Evolutionary conservation across 64 coral and sea anemone genomes (phyloP).

Genomic region (Astreopora myriophthalma): DNA sequence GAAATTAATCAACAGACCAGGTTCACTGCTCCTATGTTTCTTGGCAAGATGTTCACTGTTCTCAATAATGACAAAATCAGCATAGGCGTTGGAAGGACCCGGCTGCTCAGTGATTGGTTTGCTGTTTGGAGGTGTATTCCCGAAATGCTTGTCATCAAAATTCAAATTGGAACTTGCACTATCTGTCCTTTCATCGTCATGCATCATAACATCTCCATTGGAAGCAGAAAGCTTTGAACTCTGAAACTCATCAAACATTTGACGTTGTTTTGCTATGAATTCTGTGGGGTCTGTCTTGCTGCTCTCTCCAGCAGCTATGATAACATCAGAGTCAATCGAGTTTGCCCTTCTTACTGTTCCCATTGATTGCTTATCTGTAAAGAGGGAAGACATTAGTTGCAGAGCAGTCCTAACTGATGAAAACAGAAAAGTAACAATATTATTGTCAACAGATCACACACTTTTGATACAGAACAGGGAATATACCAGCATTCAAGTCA

Average conservation of each 20-base stretch:
- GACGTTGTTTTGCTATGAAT: conserved; percentile 8
- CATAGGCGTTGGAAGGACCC: background rate
- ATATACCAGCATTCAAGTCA: too few species aligned
- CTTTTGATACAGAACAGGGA: too few species aligned
- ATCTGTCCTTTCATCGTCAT: conserved; percentile 21
- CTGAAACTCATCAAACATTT: background rate
- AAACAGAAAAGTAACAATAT: too few species aligned
- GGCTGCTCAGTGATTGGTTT: background rate
- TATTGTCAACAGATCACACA: too few species aligned
- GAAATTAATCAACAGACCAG: background rate
- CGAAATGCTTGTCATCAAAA: conserved; percentile 58
- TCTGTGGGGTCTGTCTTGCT: background rate
- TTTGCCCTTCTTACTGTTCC: background rate
- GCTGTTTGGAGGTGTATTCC: background rate
- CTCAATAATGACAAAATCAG: background rate
- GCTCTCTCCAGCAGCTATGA: background rate
- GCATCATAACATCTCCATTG: background rate
- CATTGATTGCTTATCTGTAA: background rate
- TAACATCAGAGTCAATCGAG: background rate
- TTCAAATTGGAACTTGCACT: background rate
- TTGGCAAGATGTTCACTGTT: background rate
- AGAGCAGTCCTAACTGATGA: too few species aligned
- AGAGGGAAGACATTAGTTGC: background rate
- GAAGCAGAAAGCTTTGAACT: background rate
- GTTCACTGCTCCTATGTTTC: background rate